Evolutionary conservation across 2,797 vertebrate species (phyloP), one percentile per base, ranked within the genome.

Genomic region (Denticeps clupeoides): DNA sequence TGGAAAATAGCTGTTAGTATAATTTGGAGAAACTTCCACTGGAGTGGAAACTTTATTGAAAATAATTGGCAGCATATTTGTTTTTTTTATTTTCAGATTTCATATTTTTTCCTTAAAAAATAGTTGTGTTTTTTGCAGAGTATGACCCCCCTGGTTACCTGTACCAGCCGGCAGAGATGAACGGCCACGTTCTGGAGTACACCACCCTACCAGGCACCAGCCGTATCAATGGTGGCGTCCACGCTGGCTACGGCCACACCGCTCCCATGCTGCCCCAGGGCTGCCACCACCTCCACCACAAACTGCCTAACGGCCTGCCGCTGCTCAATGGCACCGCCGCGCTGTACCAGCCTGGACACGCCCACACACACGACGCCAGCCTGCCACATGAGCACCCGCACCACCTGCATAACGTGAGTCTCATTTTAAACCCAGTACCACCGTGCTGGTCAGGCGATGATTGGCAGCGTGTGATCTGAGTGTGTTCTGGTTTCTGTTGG

Each of bases 111-210:
- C 21, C 22, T 38, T 50, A 33, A 51, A 47, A 27, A 46, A 46
- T 12, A 46, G 47, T 50, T 18, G 41, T 43, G 1, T 8, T 52
- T 50, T 45, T 49, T 55, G n/a, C 60, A 97, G 93, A 97, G 15
- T 94, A 89, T 0, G 88, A 94, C 70, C 84, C 90, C 33, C 87
- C 93, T 0, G 81, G 89, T 15, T 96, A 94, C 48, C 77, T 92
- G 45, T 96, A 81, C 71, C 91, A 90, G 69, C 81, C 88, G 0
- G 70, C 87, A 0, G 90, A 96, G 35, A 62, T 93, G 67, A 88
- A 64, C 0, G 87, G 90, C 46, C 86, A 89, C 3, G 73, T 96
- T 47, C 66, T 90, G 0, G 92, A 99, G 49, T 97, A 91, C 57
- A 70, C 87, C 1, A 71, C 87, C 0, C 54, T 93, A 15, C 74